A percentile compares a stretch with the other conserved stretches of the same genome.
These are phyloP conservation scores for Bolinopsis microptera DNA, from an alignment of 37 sponge, comb jelly and placozoan species.

Conservation along the genomic window DNA sequence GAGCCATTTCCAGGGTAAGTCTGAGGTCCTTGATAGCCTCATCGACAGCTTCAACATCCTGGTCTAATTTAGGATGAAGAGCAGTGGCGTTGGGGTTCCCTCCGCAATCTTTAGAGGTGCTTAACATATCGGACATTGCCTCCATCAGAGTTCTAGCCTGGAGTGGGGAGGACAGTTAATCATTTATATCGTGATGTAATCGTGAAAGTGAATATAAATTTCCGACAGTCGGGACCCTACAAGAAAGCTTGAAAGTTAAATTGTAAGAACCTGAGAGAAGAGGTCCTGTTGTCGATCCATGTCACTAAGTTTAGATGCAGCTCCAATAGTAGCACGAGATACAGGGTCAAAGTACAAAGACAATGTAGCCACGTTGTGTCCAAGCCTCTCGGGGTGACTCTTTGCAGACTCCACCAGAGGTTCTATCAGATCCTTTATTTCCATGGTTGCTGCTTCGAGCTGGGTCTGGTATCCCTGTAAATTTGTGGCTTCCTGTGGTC, in stretches of 20 bases:
- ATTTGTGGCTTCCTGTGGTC: slow-evolving; percentile 75
- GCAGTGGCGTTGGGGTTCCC: slow-evolving; percentile 61
- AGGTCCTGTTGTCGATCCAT: slow-evolving; percentile 62
- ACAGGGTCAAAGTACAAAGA: slow-evolving; percentile 79
- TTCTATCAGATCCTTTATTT: slow-evolving; percentile 77
- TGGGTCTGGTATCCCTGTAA: slow-evolving; percentile 84
- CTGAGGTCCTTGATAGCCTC: slow-evolving; percentile 47
- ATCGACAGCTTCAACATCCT: slow-evolving; percentile 41
- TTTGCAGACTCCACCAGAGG: slow-evolving; percentile 84
- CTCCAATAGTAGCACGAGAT: slow-evolving; percentile 84
- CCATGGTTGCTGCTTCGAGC: slow-evolving; percentile 71
- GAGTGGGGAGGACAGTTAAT: neutral
- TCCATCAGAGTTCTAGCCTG: slow-evolving; percentile 64
- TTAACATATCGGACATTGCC: slow-evolving; percentile 39
- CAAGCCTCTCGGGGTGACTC: slow-evolving; percentile 94
- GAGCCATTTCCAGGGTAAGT: slow-evolving; percentile 43
- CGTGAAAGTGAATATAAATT: neutral
- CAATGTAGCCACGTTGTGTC: slow-evolving; percentile 84
- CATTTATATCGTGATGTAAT: neutral
- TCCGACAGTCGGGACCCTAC: neutral
- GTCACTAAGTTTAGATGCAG: slow-evolving; percentile 76
- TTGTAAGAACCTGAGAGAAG: slow-evolving; percentile 65
- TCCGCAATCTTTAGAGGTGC: slow-evolving; percentile 41
- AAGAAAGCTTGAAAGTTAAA: too few species aligned
- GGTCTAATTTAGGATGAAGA: slow-evolving; percentile 46